Evolutionary conservation across 2,113 vertebrate genomes (phyloP), one percentile per base, ranked within the genome.

Genomic region (Amblyornis subalaris): DNA sequence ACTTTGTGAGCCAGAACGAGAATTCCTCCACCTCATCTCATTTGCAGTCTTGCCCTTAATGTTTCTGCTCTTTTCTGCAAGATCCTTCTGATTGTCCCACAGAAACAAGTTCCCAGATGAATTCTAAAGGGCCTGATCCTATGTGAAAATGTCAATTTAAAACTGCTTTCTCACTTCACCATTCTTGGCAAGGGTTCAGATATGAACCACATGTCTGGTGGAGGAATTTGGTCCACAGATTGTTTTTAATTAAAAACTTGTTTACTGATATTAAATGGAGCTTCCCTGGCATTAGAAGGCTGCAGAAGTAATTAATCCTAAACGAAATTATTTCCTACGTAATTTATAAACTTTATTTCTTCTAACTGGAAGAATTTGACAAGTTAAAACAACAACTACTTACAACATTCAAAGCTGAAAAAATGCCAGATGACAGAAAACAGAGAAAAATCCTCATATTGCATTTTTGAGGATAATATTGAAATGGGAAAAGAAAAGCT

Each of bases 171-270:
- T 94, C 85, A 45, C 62, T 88, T 85, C 61, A 62, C 22, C 81
- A 81, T 36, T 85, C 55, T 35, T 92, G 94, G 95, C 93, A 96
- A 96, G 69, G 12, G 9, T 64, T 79, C 94, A 89, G 89, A 86
- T 54, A 76, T 12, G 57, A 97, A 88, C 81, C 90, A 74, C 86
- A 84, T 81, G 69, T 79, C 80, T 79, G 51, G 70, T 65, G 65
- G 64, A 93, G 77, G 94, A 96, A 96, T 95, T 84, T 86, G 95
- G 85, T 83, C 84, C 80, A 54, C 71, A 80, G 94, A 90, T 29
- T 89, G 95, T 48, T 97, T 96, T 96, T 96, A 97, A 97, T 96
- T 96, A 96, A 96, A 96, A 87, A 77, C 88, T 93, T 95, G 85
- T 93, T 95, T 96, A 90, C 90, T 93, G 86, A 96, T 95, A 93